Evolutionary conservation across 2,113 vertebrate species (phyloP).

Genomic region (Colossoma macropomum): DNA sequence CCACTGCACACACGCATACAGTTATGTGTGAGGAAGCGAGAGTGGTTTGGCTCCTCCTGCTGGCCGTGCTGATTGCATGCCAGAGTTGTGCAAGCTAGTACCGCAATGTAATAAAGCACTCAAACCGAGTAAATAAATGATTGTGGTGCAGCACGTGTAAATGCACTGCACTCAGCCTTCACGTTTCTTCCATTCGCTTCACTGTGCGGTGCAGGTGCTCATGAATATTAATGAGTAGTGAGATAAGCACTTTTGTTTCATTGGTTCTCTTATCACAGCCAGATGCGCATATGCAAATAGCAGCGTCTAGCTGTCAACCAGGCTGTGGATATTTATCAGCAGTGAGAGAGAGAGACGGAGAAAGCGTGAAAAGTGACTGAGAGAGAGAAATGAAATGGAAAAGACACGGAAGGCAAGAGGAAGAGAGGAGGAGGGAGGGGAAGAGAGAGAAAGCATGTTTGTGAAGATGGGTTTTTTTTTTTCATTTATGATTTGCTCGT

Average conservation of each 20-base stretch:
- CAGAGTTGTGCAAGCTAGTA: not conserved
- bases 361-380: not conserved
- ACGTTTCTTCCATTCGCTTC: not conserved
- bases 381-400: constrained; percentile 17
- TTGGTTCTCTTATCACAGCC: constrained; percentile 36
- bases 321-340: constrained; percentile 40
- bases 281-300: constrained; percentile 47
- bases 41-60: constrained; percentile 36
- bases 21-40: not conserved
- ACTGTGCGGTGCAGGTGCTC: constrained; percentile 39
- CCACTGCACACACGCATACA: not conserved
- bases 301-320: constrained; percentile 22
- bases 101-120: constrained; percentile 39
- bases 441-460: constrained; percentile 20
- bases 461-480: constrained; percentile 1
- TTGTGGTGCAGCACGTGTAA: not conserved
- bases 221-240: constrained; percentile 54
- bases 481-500: constrained; percentile 31
- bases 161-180: constrained; percentile 1
- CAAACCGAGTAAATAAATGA: constrained; percentile 32
- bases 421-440: not conserved
- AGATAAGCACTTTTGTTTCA: constrained; percentile 54
- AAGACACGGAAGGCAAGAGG: not conserved
- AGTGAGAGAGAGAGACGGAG: constrained; percentile 20
- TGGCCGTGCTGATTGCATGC: constrained; percentile 27